Base-by-base conservation (phyloP, 2,888 invertebrate species). In the Odontomyia ornata region DNA sequence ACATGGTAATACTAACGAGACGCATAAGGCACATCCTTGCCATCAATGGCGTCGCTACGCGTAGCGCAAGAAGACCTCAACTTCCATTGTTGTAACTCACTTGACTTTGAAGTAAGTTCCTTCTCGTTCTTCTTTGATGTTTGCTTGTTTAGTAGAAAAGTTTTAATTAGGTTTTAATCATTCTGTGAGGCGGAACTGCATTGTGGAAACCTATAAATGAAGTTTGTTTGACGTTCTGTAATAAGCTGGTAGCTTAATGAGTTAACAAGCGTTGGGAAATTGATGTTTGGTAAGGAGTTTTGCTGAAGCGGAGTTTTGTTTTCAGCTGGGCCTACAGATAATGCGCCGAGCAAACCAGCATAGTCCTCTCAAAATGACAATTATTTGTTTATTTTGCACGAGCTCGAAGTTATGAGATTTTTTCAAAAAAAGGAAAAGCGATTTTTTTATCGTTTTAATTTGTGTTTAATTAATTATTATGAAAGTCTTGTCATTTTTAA, bases 141-240 rank as follows among this genome's bases (percentile, higher is more conserved):
- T 64, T 64, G 64, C 30, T 30, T 30, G 28, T 30, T 64, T 30
- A 30, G 27, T 64, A n/a, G 64, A 23, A 64, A 64, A 64, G 28
- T 64, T 64, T 64, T 64, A 64, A 64, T 64, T 64, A 64, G 64
- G 64, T 64, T 64, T 64, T 64, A 64, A 64, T 64, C 64, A 64
- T 30, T 64, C n/a, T n/a, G n/a, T 13, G 64, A 13, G 30, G 25
- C 25, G 60, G n/a, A 23, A 25, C 23, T 23, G 5, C 57, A 60
- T 13, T 25, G 28, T 64, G 5, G 30, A 30, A 64, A 64, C 30
- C 30, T 64, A 64, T 64, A 27, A 64, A 25, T n/a, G 23, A 30
- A 64, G 30, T n/a, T 1, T 15, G 30, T 64, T 64, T 30, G 30
- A 30, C 64, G 30, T 64, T 64, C 23, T 25, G 15, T 4, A 28